Evolutionary conservation across 2,797 vertebrate species (phyloP).

Genomic region (Pseudomugil gertrudae): DNA sequence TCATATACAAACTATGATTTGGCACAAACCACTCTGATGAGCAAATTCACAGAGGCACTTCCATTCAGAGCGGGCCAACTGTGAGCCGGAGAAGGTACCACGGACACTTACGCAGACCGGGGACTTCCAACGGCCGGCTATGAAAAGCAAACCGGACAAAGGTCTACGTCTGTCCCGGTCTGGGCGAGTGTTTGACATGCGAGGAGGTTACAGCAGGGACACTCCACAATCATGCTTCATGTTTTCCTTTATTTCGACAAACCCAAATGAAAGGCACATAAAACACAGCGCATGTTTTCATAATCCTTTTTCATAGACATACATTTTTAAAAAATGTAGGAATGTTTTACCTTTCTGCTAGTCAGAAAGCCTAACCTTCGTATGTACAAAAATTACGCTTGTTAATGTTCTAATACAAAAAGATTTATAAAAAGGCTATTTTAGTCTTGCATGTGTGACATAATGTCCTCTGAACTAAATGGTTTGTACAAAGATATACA

Average conservation of each 20-base stretch:
- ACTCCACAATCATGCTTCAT: conserved; percentile 68
- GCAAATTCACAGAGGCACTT: neutral
- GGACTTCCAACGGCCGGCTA: neutral
- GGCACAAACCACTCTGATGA: neutral
- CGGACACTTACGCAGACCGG: neutral
- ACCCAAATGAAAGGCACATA: conserved; percentile 99
- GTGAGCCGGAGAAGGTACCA: neutral
- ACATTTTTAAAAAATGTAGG: conserved; percentile 95
- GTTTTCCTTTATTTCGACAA: conserved; percentile 99
- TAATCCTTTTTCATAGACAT: conserved; percentile 97
- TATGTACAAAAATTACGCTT: conserved; percentile 99
- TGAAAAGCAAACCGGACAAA: neutral
- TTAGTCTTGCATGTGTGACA: conserved; percentile 85
- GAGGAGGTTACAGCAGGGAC: conserved; percentile 3
- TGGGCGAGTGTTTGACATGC: neutral
- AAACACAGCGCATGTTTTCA: conserved; percentile 97
- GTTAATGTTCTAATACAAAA: conserved; percentile 99
- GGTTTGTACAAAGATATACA: conserved; percentile 93
- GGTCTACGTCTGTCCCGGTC: neutral
- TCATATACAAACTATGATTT: neutral
- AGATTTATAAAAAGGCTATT: conserved; percentile 98
- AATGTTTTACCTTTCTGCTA: conserved; percentile 99
- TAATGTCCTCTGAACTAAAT: conserved; percentile 91
- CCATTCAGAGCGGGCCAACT: neutral
- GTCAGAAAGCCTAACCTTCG: conserved; percentile 96